Evolutionary conservation across 2,888 invertebrate species (phyloP).

Genomic region (Spisula solida): DNA sequence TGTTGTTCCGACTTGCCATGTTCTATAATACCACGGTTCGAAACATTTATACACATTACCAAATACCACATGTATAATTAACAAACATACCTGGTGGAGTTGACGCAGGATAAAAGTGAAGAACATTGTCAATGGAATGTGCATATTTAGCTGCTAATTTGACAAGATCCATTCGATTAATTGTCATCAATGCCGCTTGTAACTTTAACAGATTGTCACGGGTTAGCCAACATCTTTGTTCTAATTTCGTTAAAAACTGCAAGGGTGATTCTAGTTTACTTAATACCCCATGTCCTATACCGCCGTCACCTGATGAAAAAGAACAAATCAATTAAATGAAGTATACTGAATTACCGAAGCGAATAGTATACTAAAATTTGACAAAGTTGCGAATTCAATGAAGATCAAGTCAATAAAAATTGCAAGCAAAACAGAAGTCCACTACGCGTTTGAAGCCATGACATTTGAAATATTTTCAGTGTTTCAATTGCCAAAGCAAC

Average conservation of each 20-base stretch:
- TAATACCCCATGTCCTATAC: neutral
- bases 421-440: too few species aligned
- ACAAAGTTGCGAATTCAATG: neutral
- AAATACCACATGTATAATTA: too few species aligned
- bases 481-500: neutral
- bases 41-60: too few species aligned
- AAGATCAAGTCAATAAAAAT: too few species aligned
- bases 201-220: slow-evolving; percentile 28
- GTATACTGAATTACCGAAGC: too few species aligned
- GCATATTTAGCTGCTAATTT: slow-evolving; percentile 28
- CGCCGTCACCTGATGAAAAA: neutral
- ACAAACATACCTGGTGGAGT: slow-evolving; percentile 8
- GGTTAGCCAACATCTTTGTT: slow-evolving; percentile 5
- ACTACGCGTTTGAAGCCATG: neutral
- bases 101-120: slow-evolving; percentile 29
- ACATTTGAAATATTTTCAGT: neutral
- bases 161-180: slow-evolving; percentile 18
- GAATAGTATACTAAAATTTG: too few species aligned
- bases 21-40: too few species aligned
- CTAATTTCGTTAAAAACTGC: neutral
- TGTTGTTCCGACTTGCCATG: too few species aligned
- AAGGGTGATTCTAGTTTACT: neutral
- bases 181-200: neutral
- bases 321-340: neutral
- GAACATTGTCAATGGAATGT: neutral